Percentiles rank a stretch among this genome's conserved stretches.
Evolutionary conservation across 2,797 vertebrate genomes (phyloP).

Genomic region (Myotis findleyi): DNA sequence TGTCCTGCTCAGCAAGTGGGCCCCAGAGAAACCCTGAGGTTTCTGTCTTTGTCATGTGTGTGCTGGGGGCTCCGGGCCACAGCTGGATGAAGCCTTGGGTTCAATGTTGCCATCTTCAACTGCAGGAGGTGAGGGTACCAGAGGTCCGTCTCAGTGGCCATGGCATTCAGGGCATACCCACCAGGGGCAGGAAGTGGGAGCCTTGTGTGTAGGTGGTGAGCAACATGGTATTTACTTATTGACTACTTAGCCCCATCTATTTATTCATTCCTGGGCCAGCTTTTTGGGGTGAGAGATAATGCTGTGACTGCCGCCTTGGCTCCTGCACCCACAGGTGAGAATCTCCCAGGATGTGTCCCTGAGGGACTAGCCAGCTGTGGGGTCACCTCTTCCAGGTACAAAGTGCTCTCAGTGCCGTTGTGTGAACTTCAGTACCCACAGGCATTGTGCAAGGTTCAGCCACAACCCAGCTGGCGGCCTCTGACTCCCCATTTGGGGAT

Average conservation of each 20-base stretch:
- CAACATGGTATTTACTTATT: background rate
- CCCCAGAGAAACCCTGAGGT: background rate
- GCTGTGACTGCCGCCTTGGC: background rate
- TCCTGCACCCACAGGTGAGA: background rate
- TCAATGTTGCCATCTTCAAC: fast-evolving
- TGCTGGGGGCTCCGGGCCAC: background rate
- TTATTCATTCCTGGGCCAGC: background rate
- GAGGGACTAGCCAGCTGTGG: background rate
- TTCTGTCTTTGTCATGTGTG: background rate
- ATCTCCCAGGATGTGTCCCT: background rate
- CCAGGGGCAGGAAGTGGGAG: background rate
- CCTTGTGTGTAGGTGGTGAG: background rate
- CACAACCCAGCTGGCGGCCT: background rate
- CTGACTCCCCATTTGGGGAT: background rate
- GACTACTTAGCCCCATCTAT: background rate
- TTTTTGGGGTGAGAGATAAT: background rate
- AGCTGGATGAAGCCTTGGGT: background rate
- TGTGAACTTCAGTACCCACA: background rate
- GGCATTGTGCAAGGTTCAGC: background rate
- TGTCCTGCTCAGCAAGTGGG: background rate
- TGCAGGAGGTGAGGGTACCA: background rate
- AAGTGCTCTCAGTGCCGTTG: background rate
- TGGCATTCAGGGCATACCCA: background rate
- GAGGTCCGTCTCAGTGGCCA: background rate
- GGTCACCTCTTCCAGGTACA: background rate